Percentiles rank a stretch among this genome's conserved stretches.
phyloP scores from a whole-genome alignment of 1,140 invertebrate genomes.

The Gonatopus flavifemur region DNA sequence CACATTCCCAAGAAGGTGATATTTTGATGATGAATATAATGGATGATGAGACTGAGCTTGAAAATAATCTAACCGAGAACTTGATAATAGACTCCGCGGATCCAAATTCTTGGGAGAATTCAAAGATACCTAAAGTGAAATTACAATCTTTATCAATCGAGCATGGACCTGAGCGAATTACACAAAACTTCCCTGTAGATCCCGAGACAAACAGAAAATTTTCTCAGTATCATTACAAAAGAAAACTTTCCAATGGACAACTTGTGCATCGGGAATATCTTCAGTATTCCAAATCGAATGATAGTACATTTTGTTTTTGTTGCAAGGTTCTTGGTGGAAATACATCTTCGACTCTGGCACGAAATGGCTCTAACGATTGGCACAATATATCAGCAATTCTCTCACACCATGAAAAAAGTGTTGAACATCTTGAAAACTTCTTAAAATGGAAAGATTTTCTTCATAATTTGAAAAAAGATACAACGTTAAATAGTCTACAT shows the following conservation, averaged over 20 bases:
- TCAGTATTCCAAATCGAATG: slow-evolving; percentile 7
- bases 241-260: slow-evolving; percentile 10
- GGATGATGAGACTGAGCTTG: too few species aligned
- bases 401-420: slow-evolving; percentile 2
- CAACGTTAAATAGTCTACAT: slow-evolving; percentile 20
- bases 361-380: slow-evolving; percentile 9
- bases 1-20: too few species aligned
- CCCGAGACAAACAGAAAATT: neutral
- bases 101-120: too few species aligned
- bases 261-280: slow-evolving; percentile 9
- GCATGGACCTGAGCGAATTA: neutral
- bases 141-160: too few species aligned
- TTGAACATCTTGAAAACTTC: neutral
- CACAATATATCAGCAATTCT: slow-evolving; percentile 5
- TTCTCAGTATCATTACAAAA: neutral
- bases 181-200: neutral
- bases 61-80: too few species aligned
- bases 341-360: neutral
- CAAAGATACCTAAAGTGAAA: too few species aligned
- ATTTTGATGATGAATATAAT: too few species aligned
- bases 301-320: slow-evolving; percentile 6
- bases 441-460: slow-evolving; percentile 11
- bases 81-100: too few species aligned
- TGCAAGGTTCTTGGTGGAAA: slow-evolving; percentile 7
- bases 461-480: slow-evolving; percentile 13